Evolutionary conservation across 2,888 invertebrate species (phyloP).

Genomic region (Melieria crassipennis): DNA sequence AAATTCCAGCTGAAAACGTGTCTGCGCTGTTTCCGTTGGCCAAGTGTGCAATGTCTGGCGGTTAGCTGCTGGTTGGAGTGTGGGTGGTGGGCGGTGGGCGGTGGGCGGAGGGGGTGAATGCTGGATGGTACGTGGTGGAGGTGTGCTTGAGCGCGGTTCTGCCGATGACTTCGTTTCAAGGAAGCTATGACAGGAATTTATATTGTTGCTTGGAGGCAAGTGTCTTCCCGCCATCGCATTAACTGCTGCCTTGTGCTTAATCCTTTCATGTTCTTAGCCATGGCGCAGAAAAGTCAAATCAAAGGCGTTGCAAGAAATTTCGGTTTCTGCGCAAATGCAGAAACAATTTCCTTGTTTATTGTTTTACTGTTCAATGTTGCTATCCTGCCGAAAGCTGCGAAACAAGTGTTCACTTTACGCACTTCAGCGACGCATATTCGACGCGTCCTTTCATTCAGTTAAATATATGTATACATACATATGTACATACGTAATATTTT

Average conservation of each 20-base stretch:
- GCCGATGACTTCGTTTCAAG: neutral
- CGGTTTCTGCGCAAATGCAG: slow-evolving; percentile 7
- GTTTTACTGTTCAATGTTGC: neutral
- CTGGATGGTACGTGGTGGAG: neutral
- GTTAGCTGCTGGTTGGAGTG: neutral
- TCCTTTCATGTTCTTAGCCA: slow-evolving; percentile 30
- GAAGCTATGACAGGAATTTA: slow-evolving; percentile 18
- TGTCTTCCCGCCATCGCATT: neutral
- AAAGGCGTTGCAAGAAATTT: slow-evolving; percentile 15
- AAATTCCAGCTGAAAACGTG: slow-evolving; percentile 21
- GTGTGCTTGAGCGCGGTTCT: neutral
- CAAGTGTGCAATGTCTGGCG: neutral
- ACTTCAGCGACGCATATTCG: too few relatives aligned
- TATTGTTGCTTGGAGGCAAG: slow-evolving; percentile 20
- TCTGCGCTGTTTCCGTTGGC: slow-evolving; percentile 25
- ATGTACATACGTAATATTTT: too few relatives aligned
- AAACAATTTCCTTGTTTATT: neutral
- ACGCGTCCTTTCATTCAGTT: too few relatives aligned
- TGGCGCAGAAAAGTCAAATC: slow-evolving; percentile 22
- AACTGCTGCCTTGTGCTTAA: slow-evolving; percentile 10
- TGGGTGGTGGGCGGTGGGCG: neutral
- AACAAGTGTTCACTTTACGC: too few relatives aligned
- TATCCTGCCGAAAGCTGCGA: too few relatives aligned
- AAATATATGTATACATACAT: too few relatives aligned
- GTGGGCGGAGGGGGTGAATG: neutral